A percentile compares a stretch with the other conserved stretches of the same genome.
Evolutionary conservation across 2,888 invertebrate species (phyloP).

Genomic region (Asteroscopus sphinx): DNA sequence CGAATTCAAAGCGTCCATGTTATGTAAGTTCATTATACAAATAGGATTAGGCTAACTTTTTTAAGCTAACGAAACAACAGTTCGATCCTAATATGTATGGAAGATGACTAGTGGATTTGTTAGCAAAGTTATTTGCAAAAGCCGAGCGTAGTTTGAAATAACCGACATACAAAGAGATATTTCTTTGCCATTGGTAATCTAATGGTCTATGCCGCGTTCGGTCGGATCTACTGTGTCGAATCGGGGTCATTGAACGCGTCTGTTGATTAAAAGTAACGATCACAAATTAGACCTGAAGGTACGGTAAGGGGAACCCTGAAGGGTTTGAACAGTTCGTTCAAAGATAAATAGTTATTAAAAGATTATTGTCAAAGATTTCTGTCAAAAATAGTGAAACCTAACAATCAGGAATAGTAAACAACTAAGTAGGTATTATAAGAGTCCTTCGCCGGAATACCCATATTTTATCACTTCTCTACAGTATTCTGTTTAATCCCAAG

Average conservation of each 20-base stretch:
- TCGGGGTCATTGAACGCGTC: conserved; percentile 70
- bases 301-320: too few relatives aligned
- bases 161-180: conserved; percentile 50
- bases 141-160: conserved; percentile 28
- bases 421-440: too few relatives aligned
- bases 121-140: conserved; percentile 9
- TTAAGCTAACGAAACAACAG: too few relatives aligned
- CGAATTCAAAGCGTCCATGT: conserved; percentile 67
- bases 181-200: conserved; percentile 52
- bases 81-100: not conserved
- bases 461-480: too few relatives aligned
- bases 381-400: too few relatives aligned
- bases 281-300: too few relatives aligned
- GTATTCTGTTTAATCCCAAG: too few relatives aligned
- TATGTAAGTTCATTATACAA: conserved; percentile 73
- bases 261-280: conserved; percentile 74
- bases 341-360: too few relatives aligned
- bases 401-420: too few relatives aligned
- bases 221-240: conserved; percentile 64
- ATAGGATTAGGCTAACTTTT: conserved; percentile 56
- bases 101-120: not conserved
- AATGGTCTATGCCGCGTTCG: conserved; percentile 64
- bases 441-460: too few relatives aligned
- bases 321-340: too few relatives aligned
- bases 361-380: too few relatives aligned